A percentile compares a stretch with the other conserved stretches of the same genome.
These are phyloP conservation scores for Butorides virescens DNA, from an alignment of 2,113 vertebrate genomes.

Conservation along the genomic window DNA sequence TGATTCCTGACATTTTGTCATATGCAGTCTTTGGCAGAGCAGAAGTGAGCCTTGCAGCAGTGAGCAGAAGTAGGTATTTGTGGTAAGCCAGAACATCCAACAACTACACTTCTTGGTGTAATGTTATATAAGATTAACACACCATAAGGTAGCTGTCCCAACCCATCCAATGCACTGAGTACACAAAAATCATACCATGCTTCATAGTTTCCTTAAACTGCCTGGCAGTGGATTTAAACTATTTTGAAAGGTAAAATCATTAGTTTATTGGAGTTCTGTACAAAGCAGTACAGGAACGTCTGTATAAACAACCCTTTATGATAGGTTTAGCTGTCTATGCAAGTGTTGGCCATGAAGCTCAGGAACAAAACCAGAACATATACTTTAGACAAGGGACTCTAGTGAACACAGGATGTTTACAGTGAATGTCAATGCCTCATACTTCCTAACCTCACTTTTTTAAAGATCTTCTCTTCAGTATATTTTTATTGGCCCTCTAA, in stretches of 20 bases:
- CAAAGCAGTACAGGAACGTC: background rate
- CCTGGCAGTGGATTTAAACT: background rate
- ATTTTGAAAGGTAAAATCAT: conserved; percentile 20
- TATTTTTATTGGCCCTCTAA: conserved; percentile 79
- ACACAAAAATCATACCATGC: background rate
- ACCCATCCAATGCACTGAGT: conserved; percentile 29
- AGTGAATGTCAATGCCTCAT: conserved; percentile 76
- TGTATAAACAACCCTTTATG: conserved; percentile 31
- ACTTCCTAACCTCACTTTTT: conserved; percentile 79
- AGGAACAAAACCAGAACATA: conserved; percentile 72
- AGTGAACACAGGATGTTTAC: conserved; percentile 77
- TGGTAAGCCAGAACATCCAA: background rate
- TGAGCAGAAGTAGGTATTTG: background rate
- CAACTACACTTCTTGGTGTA: background rate
- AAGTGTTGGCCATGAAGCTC: conserved; percentile 71
- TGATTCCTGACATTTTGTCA: background rate
- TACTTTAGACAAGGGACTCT: conserved; percentile 72
- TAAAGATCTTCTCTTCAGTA: conserved; percentile 69
- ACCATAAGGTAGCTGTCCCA: background rate
- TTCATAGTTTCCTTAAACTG: conserved; percentile 18
- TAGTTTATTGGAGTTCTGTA: conserved; percentile 34
- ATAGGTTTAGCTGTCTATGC: conserved; percentile 75
- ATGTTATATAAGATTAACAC: background rate
- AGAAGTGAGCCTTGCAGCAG: conserved; percentile 29
- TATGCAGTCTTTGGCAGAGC: background rate